Evolutionary conservation across 2,797 vertebrate genomes (phyloP), one percentile per base, ranked within the genome.

Genomic region (Tadarida brasiliensis): DNA sequence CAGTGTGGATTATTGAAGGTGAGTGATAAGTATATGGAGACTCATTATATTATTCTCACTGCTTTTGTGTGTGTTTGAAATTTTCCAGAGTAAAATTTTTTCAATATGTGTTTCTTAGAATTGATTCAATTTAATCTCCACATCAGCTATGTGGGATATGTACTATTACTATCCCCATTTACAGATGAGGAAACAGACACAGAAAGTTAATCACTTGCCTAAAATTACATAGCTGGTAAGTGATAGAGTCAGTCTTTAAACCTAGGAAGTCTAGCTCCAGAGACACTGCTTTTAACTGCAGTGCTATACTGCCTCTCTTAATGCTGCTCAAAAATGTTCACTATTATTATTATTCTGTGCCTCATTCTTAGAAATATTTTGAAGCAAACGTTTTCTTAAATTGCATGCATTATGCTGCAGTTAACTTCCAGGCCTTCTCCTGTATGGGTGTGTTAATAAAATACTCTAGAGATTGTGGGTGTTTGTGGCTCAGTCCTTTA

Each of bases 321-420:
- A 86, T 76, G 86, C 91, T 15, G 17, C 96, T 96, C 22, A 11
- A 89, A 94, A 96, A 63, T 39, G 65, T 44, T 83, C 70, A 68
- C 78, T 70, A 20, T 70, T 86, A 33, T 93, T 92, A 63, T 63
- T 83, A 19, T 96, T 59, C 68, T 92, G 78, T 65, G 73, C n/a
- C 33, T 89, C 47, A 67, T 80, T 87, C 91, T 92, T 96, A 83
- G 87, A 83, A 88, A 93, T 63, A 89, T 78, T 97, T 96, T 76
- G 94, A 97, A 96, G 94, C 83, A 95, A 89, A 91, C 49, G 76
- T 82, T 82, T 96, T 92, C 63, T 92, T 76, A 85, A 91, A 73
- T 97, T 67, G 93, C 51, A 35, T 81, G 47, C 15, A n/a, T 94
- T 95, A 84, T 94, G 56, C 85, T 85, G 7, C 68, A 81, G 15